Conservation (phyloP, 2,888 invertebrate genomes). For the Eristalis intricaria region DNA sequence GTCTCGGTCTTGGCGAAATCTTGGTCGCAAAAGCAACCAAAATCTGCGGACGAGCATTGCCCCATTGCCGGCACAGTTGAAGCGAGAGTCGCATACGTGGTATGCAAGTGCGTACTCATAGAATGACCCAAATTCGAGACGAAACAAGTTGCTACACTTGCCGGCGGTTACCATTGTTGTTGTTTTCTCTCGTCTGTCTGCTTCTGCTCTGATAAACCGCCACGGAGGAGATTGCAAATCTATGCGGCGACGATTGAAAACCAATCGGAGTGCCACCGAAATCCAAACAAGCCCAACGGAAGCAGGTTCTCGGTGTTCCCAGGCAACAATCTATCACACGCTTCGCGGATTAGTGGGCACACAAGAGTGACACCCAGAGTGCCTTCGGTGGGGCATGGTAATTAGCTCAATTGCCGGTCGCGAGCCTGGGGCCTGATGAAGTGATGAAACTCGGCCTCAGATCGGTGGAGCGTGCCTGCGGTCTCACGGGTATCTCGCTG, state of each 20-base stretch:
- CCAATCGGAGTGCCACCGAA: background rate
- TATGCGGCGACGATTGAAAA: background rate
- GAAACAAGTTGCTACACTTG: constrained; percentile 34
- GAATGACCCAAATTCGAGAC: constrained; percentile 24
- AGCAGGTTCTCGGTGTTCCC: background rate
- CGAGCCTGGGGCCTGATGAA: constrained; percentile 3
- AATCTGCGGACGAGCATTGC: background rate
- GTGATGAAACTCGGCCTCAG: background rate
- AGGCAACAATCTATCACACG: background rate
- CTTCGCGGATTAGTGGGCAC: background rate
- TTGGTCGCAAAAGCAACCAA: background rate
- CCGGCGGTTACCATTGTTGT: background rate
- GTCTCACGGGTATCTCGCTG: constrained; percentile 33
- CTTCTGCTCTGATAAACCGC: constrained; percentile 32
- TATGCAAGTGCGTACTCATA: background rate
- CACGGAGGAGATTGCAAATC: background rate
- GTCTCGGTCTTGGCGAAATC: background rate
- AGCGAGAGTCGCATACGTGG: background rate
- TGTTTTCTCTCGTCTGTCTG: background rate
- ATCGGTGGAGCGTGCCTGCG: background rate
- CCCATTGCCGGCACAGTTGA: background rate
- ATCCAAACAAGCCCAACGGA: background rate
- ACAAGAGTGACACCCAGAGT: background rate
- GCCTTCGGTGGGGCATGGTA: constrained; percentile 6
- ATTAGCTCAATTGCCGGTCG: constrained; percentile 27